Base-by-base conservation (phyloP, 2,797 vertebrate species). In the Siniperca scherzeri region DNA sequence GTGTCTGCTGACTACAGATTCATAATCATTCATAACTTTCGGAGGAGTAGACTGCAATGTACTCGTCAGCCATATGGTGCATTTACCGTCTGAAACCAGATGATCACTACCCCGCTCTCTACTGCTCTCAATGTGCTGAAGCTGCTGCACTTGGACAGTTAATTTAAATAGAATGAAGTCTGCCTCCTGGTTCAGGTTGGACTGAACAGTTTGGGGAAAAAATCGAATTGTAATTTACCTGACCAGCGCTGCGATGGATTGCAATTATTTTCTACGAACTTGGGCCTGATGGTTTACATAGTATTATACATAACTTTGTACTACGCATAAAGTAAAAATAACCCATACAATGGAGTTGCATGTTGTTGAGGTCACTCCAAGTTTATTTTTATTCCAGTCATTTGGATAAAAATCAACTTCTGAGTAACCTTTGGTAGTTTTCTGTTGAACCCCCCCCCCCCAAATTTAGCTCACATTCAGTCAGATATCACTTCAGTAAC, bases 1-100 rank as follows among this genome's bases (percentile, higher is more conserved):
- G 48, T 44, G 42, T 72, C 42, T 60, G 61, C 85, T 56, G 61
- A 78, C 38, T 69, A 36, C 60, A 80, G 36, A 77, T 73, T 82
- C 46, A 74, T 74, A 36, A 77, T 85, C 38, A 64, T 74, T 71
- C 60, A 57, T 53, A 64, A 55, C 65, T 81, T 74, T 64, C 5
- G n/a, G 62, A 74, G 30, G 52, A 56, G 22, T 38, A 60, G 40
- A 27, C 38, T 73, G 30, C 52, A 19, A 46, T 38, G 44, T 12
- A 72, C 30, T 16, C 27, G 42, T 78, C 13, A 2, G 46, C 56
- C 82, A 75, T 75, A 78, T 73, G 55, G 61, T 66, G 57, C 73
- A 40, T 70, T 70, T 46, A 16, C 22, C 38, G 70, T 69, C 57
- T 53, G 33, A 50, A 70, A 27, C 69, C 64, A 55, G 52, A 44